phyloP scores from a whole-genome alignment of 2,113 vertebrate genomes.

The Australoheros scitulus region DNA sequence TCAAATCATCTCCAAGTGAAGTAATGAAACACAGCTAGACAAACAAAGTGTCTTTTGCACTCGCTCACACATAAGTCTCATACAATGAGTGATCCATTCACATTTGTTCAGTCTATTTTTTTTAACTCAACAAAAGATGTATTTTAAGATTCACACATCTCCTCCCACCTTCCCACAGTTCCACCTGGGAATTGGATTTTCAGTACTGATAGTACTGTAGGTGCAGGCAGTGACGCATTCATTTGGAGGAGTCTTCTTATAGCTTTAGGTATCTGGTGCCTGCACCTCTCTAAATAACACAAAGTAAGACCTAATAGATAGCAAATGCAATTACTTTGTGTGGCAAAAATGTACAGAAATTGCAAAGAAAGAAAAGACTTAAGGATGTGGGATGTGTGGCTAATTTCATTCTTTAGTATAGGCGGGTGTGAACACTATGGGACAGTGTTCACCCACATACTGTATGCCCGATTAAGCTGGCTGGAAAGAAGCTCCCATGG shows the following conservation, averaged over 20 bases:
- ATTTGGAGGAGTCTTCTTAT: constrained; percentile 32
- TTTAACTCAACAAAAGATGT: constrained; percentile 27
- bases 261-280: constrained; percentile 48
- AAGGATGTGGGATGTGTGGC: constrained; percentile 73
- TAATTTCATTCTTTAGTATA: constrained; percentile 69
- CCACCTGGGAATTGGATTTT: constrained; percentile 54
- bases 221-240: constrained; percentile 44
- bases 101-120: constrained; percentile 29
- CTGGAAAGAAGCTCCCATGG: constrained; percentile 64
- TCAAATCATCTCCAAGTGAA: background rate
- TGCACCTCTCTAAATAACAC: constrained; percentile 67
- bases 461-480: constrained; percentile 69
- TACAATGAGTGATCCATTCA: constrained; percentile 23
- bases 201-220: constrained; percentile 23
- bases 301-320: constrained; percentile 46
- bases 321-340: constrained; percentile 47
- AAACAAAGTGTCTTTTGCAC: background rate
- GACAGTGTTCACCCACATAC: constrained; percentile 67
- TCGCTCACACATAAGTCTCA: background rate
- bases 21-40: background rate
- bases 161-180: constrained; percentile 54
- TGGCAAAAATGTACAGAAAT: constrained; percentile 22
- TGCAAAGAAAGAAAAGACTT: constrained; percentile 29
- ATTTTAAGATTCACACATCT: constrained; percentile 58
- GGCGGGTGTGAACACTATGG: constrained; percentile 70